Conservation (phyloP, 2,888 invertebrate genomes). For the Ditylenchus weischeri region DNA sequence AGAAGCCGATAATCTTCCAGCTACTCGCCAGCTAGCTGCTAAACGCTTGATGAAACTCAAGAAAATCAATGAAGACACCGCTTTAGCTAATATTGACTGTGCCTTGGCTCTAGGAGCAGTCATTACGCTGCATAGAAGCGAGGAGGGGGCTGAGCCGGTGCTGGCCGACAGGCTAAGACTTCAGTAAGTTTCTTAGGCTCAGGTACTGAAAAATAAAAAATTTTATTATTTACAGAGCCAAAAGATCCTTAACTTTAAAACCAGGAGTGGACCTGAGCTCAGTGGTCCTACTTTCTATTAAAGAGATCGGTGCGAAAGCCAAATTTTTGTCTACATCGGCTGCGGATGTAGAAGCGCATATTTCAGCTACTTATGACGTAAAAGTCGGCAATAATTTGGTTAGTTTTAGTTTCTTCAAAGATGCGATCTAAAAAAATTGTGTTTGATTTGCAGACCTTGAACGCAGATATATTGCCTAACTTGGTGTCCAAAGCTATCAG, state of each 20-base stretch:
- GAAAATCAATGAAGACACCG: slow-evolving; percentile 15
- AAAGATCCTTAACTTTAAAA: slow-evolving; percentile 5
- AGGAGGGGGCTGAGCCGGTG: neutral
- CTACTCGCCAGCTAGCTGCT: neutral
- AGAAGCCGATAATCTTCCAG: neutral
- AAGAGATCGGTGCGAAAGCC: slow-evolving; percentile 10
- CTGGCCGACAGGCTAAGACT: neutral
- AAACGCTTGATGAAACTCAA: slow-evolving; percentile 10
- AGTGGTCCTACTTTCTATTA: slow-evolving; percentile 4
- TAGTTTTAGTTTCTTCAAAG: neutral
- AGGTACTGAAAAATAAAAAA: neutral
- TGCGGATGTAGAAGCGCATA: slow-evolving; percentile 8
- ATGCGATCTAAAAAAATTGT: neutral
- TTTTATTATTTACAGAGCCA: neutral
- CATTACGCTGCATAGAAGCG: neutral
- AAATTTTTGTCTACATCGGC: neutral
- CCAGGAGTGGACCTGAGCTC: neutral
- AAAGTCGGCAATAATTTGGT: slow-evolving; percentile 11
- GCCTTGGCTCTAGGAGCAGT: slow-evolving; percentile 7
- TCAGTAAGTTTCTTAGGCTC: slow-evolving; percentile 1
- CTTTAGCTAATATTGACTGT: slow-evolving; percentile 14
- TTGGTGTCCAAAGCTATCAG: slow-evolving; percentile 4
- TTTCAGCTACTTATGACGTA: slow-evolving; percentile 12
- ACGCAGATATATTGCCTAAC: slow-evolving; percentile 5
- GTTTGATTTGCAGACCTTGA: neutral